These are phyloP conservation scores for Numenius arquata DNA, from an alignment of 2,113 vertebrate species.

Conservation along the genomic window DNA sequence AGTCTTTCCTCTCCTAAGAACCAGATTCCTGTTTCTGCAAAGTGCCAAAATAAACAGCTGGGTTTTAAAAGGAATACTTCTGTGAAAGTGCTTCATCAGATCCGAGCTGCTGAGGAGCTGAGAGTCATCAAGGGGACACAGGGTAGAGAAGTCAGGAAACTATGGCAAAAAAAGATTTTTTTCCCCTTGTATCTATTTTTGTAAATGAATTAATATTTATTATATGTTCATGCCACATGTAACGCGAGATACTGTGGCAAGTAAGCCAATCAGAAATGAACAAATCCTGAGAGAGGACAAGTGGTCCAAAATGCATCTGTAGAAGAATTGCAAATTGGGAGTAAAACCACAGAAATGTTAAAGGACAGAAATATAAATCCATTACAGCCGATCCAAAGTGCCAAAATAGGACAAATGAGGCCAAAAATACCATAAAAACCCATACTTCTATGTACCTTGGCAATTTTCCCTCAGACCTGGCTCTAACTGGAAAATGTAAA, in stretches of 20 bases:
- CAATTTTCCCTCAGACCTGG: neutral
- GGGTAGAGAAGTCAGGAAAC: neutral
- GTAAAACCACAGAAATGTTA: slow-evolving; percentile 62
- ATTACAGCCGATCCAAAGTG: slow-evolving; percentile 5
- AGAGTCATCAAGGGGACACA: slow-evolving; percentile 2
- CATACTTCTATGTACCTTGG: slow-evolving; percentile 35
- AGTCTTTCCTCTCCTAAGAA: slow-evolving; percentile 49
- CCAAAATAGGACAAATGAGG: neutral
- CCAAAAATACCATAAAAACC: slow-evolving; percentile 38
- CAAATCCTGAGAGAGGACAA: neutral
- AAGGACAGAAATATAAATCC: slow-evolving; percentile 43
- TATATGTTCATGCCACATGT: neutral
- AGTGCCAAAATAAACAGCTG: slow-evolving; percentile 41
- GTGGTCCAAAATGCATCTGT: neutral
- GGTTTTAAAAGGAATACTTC: slow-evolving; percentile 31
- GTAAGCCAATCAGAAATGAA: neutral
- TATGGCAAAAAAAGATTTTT: neutral
- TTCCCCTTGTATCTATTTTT: neutral
- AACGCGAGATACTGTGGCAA: neutral
- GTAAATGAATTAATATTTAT: neutral
- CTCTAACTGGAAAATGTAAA: slow-evolving; percentile 13
- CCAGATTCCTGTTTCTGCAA: slow-evolving; percentile 32
- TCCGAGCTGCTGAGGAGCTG: neutral
- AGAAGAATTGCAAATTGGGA: slow-evolving; percentile 51
- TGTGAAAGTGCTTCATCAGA: slow-evolving; percentile 6